Base-by-base conservation (phyloP, 1,140 invertebrate genomes). In the Pantala flavescens region DNA sequence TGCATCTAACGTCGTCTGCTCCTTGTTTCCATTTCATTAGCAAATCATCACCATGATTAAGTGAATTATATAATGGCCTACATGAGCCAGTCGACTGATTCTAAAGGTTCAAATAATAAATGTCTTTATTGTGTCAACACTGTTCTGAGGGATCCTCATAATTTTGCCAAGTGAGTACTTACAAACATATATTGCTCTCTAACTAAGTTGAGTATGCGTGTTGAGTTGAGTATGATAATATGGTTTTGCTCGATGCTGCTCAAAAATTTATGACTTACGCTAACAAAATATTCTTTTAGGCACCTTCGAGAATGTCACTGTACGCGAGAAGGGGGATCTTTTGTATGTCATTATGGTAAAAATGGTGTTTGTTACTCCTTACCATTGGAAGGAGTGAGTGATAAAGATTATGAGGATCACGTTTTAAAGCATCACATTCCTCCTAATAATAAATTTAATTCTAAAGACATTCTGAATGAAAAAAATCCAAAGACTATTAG, bases 331-430 rank as follows among this genome's bases (percentile, higher is more conserved):
- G 94, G 94, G 76, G 93, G 93, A 49, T 94, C 93, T 9, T 93
- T 90, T 82, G 88, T 96, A 12, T 97, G 94, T 81, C 90, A 90
- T 78, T 96, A 96, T 88, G 95, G 94, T 24, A 89, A 91, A 79
- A 96, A 96, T 84, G 89, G 88, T 21, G 91, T 96, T 12, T 97
- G 94, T 81, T 89, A 89, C 36, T 92, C 91, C 72, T 83, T 96
- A 75, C 94, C 94, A 3, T 84, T 95, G 80, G 93, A 96, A 83
- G 94, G 94, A 77, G 92, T 96, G 73, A 91, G 89, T 77, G 93
- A 94, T 83, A 87, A 89, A 71, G 94, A 96, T 83, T 96, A 96
- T 82, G 89, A 95, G 85, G 89, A 90, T 76, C 94, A 96, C 81
- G 90, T 96, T 71, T 86, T 88, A 73, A 90, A 91, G 80, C 90